phyloP scores from a whole-genome alignment of 2,113 vertebrate species.

The Trematocara stigmaticum region DNA sequence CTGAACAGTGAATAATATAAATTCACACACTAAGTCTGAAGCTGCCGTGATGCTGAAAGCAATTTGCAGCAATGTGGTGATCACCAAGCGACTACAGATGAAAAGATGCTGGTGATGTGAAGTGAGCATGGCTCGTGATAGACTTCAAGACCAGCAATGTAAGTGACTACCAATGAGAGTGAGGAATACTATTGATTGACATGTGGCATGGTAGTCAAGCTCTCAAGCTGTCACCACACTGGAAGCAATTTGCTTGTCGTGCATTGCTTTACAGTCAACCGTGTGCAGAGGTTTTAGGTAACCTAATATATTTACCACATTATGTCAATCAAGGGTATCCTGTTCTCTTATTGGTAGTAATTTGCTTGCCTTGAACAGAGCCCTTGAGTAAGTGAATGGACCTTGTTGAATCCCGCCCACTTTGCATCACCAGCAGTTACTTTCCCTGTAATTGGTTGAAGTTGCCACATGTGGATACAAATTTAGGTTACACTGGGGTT shows the following conservation, averaged over 20 bases:
- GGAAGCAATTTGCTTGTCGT: not conserved
- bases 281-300: fast-evolving
- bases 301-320: not conserved
- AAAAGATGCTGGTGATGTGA: not conserved
- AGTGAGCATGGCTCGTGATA: not conserved
- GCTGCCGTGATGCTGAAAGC: not conserved
- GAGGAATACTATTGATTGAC: not conserved
- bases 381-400: not conserved
- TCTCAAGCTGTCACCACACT: fast-evolving
- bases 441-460: not conserved
- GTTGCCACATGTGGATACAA: not conserved
- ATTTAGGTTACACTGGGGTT: not conserved
- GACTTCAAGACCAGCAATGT: not conserved
- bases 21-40: not conserved
- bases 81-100: not conserved
- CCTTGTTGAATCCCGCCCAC: not conserved
- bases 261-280: not conserved
- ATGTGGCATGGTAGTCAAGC: not conserved
- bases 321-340: not conserved
- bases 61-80: not conserved
- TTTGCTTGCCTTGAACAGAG: fast-evolving
- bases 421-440: not conserved
- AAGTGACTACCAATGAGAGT: not conserved
- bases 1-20: not conserved
- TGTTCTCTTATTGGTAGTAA: not conserved